Evolutionary conservation across 2,888 invertebrate genomes (phyloP), one percentile per base, ranked within the genome.

Genomic region (Nezara viridula): DNA sequence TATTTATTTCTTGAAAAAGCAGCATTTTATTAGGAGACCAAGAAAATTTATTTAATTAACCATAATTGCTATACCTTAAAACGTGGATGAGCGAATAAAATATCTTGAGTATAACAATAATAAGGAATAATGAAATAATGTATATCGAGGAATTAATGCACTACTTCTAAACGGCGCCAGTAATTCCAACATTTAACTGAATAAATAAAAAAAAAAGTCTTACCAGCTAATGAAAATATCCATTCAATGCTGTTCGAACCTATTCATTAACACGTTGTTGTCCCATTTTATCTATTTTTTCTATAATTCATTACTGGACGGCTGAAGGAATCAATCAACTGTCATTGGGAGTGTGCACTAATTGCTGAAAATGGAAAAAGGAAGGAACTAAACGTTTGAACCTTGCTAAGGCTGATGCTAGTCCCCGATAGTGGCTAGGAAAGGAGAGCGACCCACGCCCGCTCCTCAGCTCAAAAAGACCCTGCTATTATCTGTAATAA

Each of bases 401-500:
- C 60, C 60, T 27, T 5, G 60, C 60, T 27, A 27, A 60, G 60
- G 27, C 27, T 16, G 60, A 60, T 60, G 14, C 27, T 60, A 14
- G 60, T 27, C 60, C 60, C 55, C n/a, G 37, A 40, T 40, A 73
- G 77, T 0, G 40, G 40, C 7, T 40, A 40, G 40, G 77, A 37
- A 77, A 24, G 77, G 24, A 40, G 21, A 40, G 32, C 24, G 21
- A 77, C 60, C 27, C 55, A 55, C 55, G 55, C 55, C 55, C 50
- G 50, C 19, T 50, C 21, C 55, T 2, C 73, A 40, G 40, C 44
- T 77, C 77, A 81, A 44, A 81, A 44, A 81, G 44, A 44, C 81
- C 81, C 44, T 44, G n/a, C 81, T 44, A 44, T 81, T 81, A 81
- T 40, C 81, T 81, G 12, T 81, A 81, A 81, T 81, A 81, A 81